These are phyloP conservation scores for Gandaritis pyraliata DNA, from an alignment of 2,888 invertebrate genomes.

Conservation along the genomic window DNA sequence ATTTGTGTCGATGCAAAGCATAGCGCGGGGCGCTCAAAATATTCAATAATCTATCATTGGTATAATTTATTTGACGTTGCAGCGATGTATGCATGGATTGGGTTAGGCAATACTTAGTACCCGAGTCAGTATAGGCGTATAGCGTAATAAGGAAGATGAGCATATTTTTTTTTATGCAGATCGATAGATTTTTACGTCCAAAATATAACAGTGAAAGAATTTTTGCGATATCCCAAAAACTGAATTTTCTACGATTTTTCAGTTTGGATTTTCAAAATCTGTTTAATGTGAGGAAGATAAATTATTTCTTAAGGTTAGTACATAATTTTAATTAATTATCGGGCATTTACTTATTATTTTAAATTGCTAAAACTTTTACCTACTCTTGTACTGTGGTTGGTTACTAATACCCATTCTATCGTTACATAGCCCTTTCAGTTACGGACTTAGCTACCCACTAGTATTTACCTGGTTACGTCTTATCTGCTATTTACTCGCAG, in stretches of 20 bases:
- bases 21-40: conserved; percentile 34
- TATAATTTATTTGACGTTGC: conserved; percentile 48
- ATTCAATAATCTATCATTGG: conserved; percentile 50
- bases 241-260: too few species aligned
- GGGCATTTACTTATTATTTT: too few species aligned
- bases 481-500: conserved; percentile 20
- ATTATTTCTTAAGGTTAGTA: too few species aligned
- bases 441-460: background rate
- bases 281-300: too few species aligned
- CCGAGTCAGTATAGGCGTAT: conserved; percentile 3
- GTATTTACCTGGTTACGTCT: conserved; percentile 8
- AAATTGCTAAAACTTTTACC: background rate
- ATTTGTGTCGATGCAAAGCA: conserved; percentile 44
- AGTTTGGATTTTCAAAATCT: too few species aligned
- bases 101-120: conserved; percentile 27
- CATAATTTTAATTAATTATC: too few species aligned
- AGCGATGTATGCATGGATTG: conserved; percentile 42
- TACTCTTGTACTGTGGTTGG: background rate
- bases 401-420: background rate
- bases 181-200: too few species aligned
- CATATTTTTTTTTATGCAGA: too few species aligned
- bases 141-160: background rate
- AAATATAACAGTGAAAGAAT: too few species aligned
- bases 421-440: background rate
- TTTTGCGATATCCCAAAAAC: too few species aligned